Evolutionary conservation across 64 coral and sea anemone genomes (phyloP), one percentile per base, ranked within the genome.

Genomic region (Montipora foliosa): DNA sequence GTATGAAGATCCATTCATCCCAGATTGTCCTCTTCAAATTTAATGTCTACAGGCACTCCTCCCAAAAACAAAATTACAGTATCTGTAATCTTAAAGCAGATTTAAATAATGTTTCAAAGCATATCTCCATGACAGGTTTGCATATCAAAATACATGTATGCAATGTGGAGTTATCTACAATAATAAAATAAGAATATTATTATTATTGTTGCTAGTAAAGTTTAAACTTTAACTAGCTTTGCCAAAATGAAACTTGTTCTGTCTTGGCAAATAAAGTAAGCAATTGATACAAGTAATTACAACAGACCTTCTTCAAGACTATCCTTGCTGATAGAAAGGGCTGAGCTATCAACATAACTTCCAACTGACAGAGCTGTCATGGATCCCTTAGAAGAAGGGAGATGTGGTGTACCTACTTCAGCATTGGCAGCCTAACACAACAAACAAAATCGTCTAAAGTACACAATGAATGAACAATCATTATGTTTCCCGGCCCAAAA

Each of bases 281-380:
- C 6, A 64, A 64, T 16, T 3, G 5, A 19, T 16, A 6, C 44
- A 50, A 64, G 17, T n/a, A 50, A 46, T 77, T 3, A 21, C 53
- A 57, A 57, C 22, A 76, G 48, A 96, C 95, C 90, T 87, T 99
- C 98, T 49, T 98, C 97, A 61, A 96, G 89, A 49, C 98, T 99
- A 75, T 96, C 98, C 67, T 94, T 99, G 77, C 98, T 99, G 66
- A 99, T 99, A 14, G 98, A 96, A 24, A 99, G 15, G 29, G 92
- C 89, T 89, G 95, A 86, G 49, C 76, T 93, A 46, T 93, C 76
- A 93, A 77, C 62, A 46, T 93, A 50, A 86, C 82, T 86, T 20
- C 82, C 82, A 71, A 19, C n/a, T 49, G 82, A 86, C 16, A 86
- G 16, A 21, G 82, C 82, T 69, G 82, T 86, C 4, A 49, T n/a